Conservation (phyloP, 2,113 vertebrate species). For the Maccullochella peelii region DNA sequence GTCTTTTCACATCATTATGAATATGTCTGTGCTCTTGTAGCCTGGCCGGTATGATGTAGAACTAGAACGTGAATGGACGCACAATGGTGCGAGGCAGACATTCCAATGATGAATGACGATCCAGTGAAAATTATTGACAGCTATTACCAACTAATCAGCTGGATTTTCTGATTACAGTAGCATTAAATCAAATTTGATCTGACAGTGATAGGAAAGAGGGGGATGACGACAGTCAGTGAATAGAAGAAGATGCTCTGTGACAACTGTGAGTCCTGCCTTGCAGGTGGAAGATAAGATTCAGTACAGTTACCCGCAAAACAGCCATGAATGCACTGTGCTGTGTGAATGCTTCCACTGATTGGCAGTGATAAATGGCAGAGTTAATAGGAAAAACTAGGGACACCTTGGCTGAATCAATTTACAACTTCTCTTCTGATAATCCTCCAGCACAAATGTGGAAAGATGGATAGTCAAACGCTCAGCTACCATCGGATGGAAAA, state of each 20-base stretch:
- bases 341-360: conserved; percentile 27
- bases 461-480: neutral
- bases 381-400: conserved; percentile 48
- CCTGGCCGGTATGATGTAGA: conserved; percentile 39
- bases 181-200: conserved; percentile 45
- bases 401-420: conserved; percentile 13
- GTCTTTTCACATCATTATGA: conserved; percentile 31
- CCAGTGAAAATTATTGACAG: conserved; percentile 56
- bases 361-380: conserved; percentile 58
- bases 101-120: conserved; percentile 53
- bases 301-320: conserved; percentile 11
- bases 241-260: conserved; percentile 32
- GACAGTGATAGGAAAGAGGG: conserved; percentile 49
- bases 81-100: conserved; percentile 23
- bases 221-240: conserved; percentile 45
- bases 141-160: conserved; percentile 44
- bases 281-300: conserved; percentile 61
- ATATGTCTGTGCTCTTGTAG: conserved; percentile 17
- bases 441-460: neutral
- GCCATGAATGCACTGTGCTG: conserved; percentile 8
- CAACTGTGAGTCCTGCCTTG: conserved; percentile 37
- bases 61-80: conserved; percentile 43
- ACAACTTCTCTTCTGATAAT: neutral
- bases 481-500: neutral
- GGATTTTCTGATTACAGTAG: conserved; percentile 40